Evolutionary conservation across 2,113 vertebrate genomes (phyloP).

Genomic region (Oreamnos americanus): DNA sequence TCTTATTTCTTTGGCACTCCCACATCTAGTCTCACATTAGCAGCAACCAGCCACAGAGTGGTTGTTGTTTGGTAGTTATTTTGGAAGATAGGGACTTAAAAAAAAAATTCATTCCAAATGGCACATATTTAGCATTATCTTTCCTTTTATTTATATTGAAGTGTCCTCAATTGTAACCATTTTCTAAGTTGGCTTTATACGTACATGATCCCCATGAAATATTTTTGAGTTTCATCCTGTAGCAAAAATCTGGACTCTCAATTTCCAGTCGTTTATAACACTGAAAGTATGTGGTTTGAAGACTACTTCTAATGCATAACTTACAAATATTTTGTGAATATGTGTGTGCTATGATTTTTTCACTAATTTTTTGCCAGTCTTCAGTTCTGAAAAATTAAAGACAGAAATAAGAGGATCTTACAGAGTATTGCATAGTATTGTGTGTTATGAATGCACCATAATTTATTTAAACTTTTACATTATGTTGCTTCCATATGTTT

Average conservation of each 20-base stretch:
- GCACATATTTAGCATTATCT: slow-evolving; percentile 5
- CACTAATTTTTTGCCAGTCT: neutral
- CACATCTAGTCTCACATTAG: slow-evolving; percentile 4
- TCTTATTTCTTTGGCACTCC: slow-evolving; percentile 1
- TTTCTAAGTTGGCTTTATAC: neutral
- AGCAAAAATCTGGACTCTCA: neutral
- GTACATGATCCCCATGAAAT: neutral
- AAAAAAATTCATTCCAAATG: neutral
- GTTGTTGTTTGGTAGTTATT: neutral
- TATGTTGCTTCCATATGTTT: neutral
- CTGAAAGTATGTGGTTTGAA: neutral
- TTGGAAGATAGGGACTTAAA: neutral
- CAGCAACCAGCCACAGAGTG: neutral
- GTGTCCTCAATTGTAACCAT: neutral
- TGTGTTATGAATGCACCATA: neutral
- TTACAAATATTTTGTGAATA: neutral
- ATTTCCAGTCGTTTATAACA: neutral
- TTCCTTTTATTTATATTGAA: neutral
- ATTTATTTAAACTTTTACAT: neutral
- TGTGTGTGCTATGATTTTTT: neutral
- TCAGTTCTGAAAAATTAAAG: slow-evolving; percentile 1
- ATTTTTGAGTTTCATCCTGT: neutral
- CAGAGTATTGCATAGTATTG: neutral
- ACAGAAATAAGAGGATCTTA: neutral
- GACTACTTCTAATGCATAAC: neutral